These are phyloP conservation scores for Eristalinus sepulchralis DNA, from an alignment of 2,888 invertebrate species.

Conservation along the genomic window DNA sequence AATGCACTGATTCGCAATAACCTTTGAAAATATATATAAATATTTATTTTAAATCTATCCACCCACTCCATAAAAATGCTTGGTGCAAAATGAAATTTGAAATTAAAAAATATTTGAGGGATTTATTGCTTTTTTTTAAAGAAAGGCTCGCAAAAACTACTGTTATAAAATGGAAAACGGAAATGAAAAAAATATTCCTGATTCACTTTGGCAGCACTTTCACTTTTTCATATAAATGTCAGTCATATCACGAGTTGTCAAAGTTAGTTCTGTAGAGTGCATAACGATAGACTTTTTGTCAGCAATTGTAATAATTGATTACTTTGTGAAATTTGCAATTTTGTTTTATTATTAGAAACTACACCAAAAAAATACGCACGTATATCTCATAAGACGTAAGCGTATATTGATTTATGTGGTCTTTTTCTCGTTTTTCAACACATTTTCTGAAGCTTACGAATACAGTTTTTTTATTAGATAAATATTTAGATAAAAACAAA, in stretches of 20 bases:
- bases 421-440: background rate
- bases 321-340: background rate
- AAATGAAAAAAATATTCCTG: too few relatives aligned
- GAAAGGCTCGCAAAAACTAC: too few relatives aligned
- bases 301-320: background rate
- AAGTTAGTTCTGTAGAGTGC: background rate
- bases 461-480: too few relatives aligned
- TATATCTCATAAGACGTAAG: background rate
- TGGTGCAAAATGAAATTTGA: too few relatives aligned
- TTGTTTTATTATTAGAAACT: background rate
- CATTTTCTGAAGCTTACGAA: too few relatives aligned
- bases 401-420: background rate
- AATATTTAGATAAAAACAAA: constrained; percentile 16
- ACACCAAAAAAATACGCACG: background rate
- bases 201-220: background rate
- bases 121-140: too few relatives aligned
- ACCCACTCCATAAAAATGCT: too few relatives aligned
- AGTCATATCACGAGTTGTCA: constrained; percentile 8
- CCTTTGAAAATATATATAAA: too few relatives aligned
- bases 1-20: too few relatives aligned
- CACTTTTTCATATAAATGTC: background rate
- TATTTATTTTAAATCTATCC: too few relatives aligned
- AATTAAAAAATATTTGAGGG: too few relatives aligned
- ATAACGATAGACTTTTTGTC: background rate
- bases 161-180: too few relatives aligned